These are phyloP conservation scores for Leptinotarsa defecta DNA, from an alignment of 1,140 invertebrate genomes.

Conservation along the genomic window DNA sequence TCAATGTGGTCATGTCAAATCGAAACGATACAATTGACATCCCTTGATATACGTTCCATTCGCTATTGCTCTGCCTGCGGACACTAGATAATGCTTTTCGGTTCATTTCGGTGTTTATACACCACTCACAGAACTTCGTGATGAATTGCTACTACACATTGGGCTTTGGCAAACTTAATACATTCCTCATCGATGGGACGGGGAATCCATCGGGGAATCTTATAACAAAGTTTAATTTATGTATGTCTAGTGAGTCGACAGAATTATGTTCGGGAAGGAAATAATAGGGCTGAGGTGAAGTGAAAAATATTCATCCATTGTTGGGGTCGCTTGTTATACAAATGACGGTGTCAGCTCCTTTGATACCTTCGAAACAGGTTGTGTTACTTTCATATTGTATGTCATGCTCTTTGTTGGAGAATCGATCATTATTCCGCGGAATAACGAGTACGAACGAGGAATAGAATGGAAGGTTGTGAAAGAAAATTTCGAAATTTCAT, in stretches of 20 bases:
- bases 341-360: conserved; percentile 2
- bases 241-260: background rate
- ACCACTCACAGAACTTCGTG: background rate
- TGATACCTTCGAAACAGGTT: background rate
- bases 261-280: background rate
- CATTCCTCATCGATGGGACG: background rate
- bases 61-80: conserved; percentile 22
- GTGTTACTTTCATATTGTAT: background rate
- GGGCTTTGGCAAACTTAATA: background rate
- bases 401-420: background rate
- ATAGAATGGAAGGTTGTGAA: background rate
- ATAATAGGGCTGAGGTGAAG: background rate
- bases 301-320: background rate
- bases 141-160: background rate
- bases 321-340: background rate
- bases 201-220: background rate
- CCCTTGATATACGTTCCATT: conserved; percentile 26
- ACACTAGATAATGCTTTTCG: conserved; percentile 22
- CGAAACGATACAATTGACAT: conserved; percentile 28
- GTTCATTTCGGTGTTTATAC: conserved; percentile 27
- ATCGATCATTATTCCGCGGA: background rate
- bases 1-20: conserved; percentile 26
- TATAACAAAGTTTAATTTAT: background rate
- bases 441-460: background rate
- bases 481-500: too few relatives aligned